Conservation (phyloP, 2,113 vertebrate genomes). For the Hystrix brachyura region DNA sequence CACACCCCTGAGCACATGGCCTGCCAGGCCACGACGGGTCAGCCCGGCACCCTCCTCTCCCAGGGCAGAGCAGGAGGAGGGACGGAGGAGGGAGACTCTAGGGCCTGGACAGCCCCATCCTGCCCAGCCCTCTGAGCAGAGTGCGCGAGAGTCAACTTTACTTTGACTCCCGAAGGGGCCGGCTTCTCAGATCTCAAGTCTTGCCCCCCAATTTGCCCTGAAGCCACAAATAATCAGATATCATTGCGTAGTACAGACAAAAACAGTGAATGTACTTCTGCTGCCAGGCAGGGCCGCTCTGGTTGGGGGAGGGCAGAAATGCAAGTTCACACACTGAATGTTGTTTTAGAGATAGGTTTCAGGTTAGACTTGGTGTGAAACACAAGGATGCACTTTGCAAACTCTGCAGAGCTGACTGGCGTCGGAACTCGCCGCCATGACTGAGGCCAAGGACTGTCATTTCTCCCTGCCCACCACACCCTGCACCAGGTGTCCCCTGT, state of each 20-base stretch:
- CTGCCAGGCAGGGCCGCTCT: neutral
- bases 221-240: neutral
- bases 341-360: neutral
- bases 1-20: neutral
- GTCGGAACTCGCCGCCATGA: neutral
- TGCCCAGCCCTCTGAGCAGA: neutral
- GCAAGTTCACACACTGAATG: neutral
- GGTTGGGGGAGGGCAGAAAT: neutral
- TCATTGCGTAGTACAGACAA: neutral
- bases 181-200: neutral
- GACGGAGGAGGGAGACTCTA: neutral
- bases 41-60: neutral
- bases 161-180: neutral
- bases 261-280: neutral
- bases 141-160: neutral
- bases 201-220: neutral
- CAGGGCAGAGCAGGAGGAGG: neutral
- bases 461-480: neutral
- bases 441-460: fast-evolving
- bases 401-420: neutral
- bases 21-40: neutral
- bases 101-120: neutral
- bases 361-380: neutral
- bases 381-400: neutral
- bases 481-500: fast-evolving